phyloP scores from a whole-genome alignment of 92 coral and sea anemone genomes.

The Bergia puertoricense region DNA sequence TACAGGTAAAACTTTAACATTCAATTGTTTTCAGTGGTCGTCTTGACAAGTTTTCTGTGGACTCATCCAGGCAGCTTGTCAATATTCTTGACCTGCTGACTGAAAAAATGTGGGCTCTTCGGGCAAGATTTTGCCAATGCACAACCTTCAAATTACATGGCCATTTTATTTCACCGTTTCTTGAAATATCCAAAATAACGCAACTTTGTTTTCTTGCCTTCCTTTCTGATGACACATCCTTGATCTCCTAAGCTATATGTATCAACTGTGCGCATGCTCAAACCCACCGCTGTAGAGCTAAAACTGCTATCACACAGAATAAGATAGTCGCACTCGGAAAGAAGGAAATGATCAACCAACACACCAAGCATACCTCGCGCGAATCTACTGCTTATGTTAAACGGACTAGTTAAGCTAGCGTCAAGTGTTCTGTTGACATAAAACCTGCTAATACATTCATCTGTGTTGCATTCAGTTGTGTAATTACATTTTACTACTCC shows the following conservation, averaged over 20 bases:
- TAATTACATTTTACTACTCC: slow-evolving; percentile 66
- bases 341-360: slow-evolving; percentile 84
- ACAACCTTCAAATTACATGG: too few species aligned
- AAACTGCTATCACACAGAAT: slow-evolving; percentile 92
- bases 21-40: too few species aligned
- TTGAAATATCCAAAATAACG: slow-evolving; percentile 57
- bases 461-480: slow-evolving; percentile 54
- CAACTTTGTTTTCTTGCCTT: slow-evolving; percentile 48
- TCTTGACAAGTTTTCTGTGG: too few species aligned
- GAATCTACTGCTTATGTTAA: slow-evolving; percentile 51
- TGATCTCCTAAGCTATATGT: slow-evolving; percentile 74
- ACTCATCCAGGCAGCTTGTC: too few species aligned
- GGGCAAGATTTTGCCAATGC: too few species aligned
- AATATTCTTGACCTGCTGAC: too few species aligned
- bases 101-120: too few species aligned
- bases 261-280: slow-evolving; percentile 75
- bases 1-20: too few species aligned
- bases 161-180: slow-evolving; percentile 6
- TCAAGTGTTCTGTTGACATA: slow-evolving; percentile 68
- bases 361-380: slow-evolving; percentile 78
- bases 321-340: slow-evolving; percentile 84
- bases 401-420: slow-evolving; percentile 28
- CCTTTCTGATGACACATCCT: slow-evolving; percentile 54
- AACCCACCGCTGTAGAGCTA: slow-evolving; percentile 85
- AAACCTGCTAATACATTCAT: slow-evolving; percentile 52